phyloP scores from a whole-genome alignment of 2,797 vertebrate species.

The Centroberyx gerrardi region DNA sequence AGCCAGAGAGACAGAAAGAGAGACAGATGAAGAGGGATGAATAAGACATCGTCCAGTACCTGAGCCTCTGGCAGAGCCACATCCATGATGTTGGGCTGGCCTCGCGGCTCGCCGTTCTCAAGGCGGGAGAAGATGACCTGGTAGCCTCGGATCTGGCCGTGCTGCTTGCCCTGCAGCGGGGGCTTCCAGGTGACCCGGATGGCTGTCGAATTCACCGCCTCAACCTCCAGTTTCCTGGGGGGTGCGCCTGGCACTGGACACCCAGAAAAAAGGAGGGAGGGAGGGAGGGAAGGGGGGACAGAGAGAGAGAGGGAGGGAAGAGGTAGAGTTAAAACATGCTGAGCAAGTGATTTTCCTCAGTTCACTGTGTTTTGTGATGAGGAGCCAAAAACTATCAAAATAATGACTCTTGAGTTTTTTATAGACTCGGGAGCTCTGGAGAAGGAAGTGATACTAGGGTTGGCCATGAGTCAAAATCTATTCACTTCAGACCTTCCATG shows the following conservation, averaged over 20 bases:
- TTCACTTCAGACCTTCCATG: slow-evolving; percentile 32
- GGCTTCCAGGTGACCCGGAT: slow-evolving; percentile 95
- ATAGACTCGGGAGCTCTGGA: slow-evolving; percentile 26
- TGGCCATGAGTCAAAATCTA: slow-evolving; percentile 48
- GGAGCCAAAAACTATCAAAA: slow-evolving; percentile 62
- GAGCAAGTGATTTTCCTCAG: slow-evolving; percentile 43
- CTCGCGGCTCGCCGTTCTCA: slow-evolving; percentile 92
- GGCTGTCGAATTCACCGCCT: slow-evolving; percentile 93
- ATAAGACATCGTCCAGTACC: slow-evolving; percentile 80
- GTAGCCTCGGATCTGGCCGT: slow-evolving; percentile 96
- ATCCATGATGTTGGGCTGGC: slow-evolving; percentile 93
- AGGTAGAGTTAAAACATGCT: slow-evolving; percentile 46
- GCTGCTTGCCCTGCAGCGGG: slow-evolving; percentile 93
- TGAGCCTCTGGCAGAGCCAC: slow-evolving; percentile 94
- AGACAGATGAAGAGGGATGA: slow-evolving; percentile 43
- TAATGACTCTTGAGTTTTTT: slow-evolving; percentile 55
- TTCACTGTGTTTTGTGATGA: slow-evolving; percentile 61
- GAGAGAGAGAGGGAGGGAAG: slow-evolving; percentile 1
- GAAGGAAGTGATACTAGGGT: slow-evolving; percentile 31
- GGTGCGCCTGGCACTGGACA: slow-evolving; percentile 89
- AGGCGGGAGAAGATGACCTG: slow-evolving; percentile 94
- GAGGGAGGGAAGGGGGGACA: background rate
- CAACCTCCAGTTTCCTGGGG: slow-evolving; percentile 92
- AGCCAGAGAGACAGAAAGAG: slow-evolving; percentile 40
- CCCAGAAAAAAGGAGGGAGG: slow-evolving; percentile 12